Evolutionary conservation across 1,140 invertebrate genomes (phyloP), one percentile per base, ranked within the genome.

Genomic region (Orussus abietinus): DNA sequence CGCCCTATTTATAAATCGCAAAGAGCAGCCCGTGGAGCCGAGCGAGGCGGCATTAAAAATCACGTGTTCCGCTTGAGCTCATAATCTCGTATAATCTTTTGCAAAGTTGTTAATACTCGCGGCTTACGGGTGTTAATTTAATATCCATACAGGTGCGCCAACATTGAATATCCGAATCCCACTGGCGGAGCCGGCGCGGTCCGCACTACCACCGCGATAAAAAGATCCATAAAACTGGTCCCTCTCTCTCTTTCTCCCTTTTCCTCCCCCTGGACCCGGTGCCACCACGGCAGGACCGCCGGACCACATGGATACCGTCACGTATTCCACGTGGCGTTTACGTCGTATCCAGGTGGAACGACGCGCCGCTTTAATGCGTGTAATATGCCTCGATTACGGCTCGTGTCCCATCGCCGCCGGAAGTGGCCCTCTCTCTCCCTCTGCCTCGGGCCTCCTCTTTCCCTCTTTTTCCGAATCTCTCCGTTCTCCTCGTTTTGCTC

Each of bases 71-170:
- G 66, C 61, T 69, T 67, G 65, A 72, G 70, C 68, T 74, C 68
- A 74, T 74, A 74, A 74, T 74, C 70, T 74, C 69, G 58, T 72
- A 69, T 74, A 74, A 74, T 74, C 71, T 74, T 74, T 74, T 72
- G 70, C 69, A 73, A 73, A 73, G 70, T 73, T 73, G 70, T 73
- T 73, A 73, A 73, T 73, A 72, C 70, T 72, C 68, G 59, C 59
- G 68, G 70, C 69, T 73, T 73, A 73, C 65, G 62, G 66, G 68
- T 73, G 70, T 73, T 73, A 73, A 73, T 73, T 73, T 73, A 73
- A 73, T 73, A 73, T 73, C 70, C 70, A 71, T 74, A 72, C 68
- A 74, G 69, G 68, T 72, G 67, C 66, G 66, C 69, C 63, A 68
- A 72, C 69, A 74, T 72, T 72, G 69, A 74, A 73, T 73, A 72